Evolutionary conservation across 2,888 invertebrate species (phyloP).

Genomic region (Fragum sueziense): DNA sequence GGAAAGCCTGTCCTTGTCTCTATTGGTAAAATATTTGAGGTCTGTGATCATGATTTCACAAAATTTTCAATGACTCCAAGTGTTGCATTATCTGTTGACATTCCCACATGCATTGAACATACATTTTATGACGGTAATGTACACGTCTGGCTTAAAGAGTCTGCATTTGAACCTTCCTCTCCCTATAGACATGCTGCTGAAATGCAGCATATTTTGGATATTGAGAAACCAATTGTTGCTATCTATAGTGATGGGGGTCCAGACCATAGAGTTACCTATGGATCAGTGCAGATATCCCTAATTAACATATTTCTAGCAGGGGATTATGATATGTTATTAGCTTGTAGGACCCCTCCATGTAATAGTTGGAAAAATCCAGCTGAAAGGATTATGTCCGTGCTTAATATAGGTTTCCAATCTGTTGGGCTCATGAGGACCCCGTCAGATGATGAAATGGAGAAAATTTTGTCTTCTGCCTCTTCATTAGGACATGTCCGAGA

Average conservation of each 20-base stretch:
- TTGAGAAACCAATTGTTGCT: constrained; percentile 8
- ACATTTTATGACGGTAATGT: constrained; percentile 49
- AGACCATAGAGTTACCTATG: constrained; percentile 25
- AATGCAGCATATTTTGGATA: background rate
- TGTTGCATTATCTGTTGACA: constrained; percentile 37
- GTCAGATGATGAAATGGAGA: constrained; percentile 25
- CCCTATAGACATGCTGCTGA: constrained; percentile 13
- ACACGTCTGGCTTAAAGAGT: constrained; percentile 38
- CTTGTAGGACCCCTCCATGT: constrained; percentile 54
- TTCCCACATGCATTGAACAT: constrained; percentile 33
- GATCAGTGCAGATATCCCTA: constrained; percentile 16
- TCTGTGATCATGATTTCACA: constrained; percentile 46
- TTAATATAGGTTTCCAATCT: constrained; percentile 56
- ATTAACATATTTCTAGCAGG: constrained; percentile 11
- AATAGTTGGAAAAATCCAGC: constrained; percentile 54
- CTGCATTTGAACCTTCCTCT: constrained; percentile 30
- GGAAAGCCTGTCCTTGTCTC: too few relatives aligned
- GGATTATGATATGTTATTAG: constrained; percentile 14
- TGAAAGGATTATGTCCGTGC: constrained; percentile 54
- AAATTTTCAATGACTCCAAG: constrained; percentile 56
- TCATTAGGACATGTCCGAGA: too few relatives aligned
- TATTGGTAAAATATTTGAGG: too few relatives aligned
- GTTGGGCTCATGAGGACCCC: constrained; percentile 39
- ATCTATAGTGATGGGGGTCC: constrained; percentile 38
- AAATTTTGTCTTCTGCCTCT: background rate